Conservation (phyloP, 2,888 invertebrate species). For the Cosmia pyralina region DNA sequence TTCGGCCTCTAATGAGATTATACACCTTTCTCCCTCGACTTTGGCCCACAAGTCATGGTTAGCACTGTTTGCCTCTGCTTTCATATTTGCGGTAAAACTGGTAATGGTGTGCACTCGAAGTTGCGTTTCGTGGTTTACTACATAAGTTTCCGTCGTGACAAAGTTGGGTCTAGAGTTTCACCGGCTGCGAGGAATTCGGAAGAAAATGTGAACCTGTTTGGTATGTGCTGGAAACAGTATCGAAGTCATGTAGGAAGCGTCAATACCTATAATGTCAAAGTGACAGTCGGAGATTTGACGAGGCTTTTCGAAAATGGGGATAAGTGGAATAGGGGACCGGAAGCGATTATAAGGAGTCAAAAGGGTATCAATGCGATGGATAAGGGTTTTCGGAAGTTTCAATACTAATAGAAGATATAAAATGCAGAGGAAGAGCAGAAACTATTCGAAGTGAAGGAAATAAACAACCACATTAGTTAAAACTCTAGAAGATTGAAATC, state of each 20-base stretch:
- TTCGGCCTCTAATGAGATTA: constrained; percentile 76
- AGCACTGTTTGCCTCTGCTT: constrained; percentile 56
- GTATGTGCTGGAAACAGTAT: not conserved
- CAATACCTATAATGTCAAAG: not conserved
- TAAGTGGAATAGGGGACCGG: not conserved
- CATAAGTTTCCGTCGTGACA: constrained; percentile 39
- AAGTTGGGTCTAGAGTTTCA: constrained; percentile 26
- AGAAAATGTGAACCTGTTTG: constrained; percentile 35
- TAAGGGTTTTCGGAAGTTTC: not conserved
- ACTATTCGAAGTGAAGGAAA: not conserved
- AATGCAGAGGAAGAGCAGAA: not conserved
- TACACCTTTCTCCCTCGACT: constrained; percentile 70
- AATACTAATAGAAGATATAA: not conserved
- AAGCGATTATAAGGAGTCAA: not conserved
- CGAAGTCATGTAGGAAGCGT: not conserved
- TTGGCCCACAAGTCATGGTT: constrained; percentile 57
- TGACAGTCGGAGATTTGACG: not conserved
- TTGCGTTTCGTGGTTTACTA: constrained; percentile 51
- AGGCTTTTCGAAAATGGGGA: not conserved
- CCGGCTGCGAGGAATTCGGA: constrained; percentile 39
- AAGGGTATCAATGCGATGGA: not conserved
- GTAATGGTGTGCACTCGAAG: constrained; percentile 39
- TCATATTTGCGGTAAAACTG: constrained; percentile 62
- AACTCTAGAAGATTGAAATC: not conserved
- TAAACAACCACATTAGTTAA: not conserved